Percentiles rank a stretch among this genome's conserved stretches.
phyloP scores from a whole-genome alignment of 1,140 invertebrate species.

The Atta cephalotes region DNA sequence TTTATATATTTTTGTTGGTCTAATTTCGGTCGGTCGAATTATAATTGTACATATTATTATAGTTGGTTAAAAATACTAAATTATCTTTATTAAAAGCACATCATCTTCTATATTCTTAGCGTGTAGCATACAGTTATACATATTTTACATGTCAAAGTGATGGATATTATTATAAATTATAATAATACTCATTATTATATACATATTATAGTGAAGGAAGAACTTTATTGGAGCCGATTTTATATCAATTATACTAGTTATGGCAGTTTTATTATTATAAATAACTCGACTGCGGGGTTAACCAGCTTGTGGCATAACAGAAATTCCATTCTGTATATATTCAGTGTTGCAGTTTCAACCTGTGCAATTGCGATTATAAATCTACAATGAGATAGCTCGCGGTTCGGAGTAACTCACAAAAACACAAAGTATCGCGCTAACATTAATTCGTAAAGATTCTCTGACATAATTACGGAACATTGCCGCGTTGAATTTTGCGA shows the following conservation, averaged over 20 bases:
- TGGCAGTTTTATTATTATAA: conserved; percentile 17
- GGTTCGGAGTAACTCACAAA: conserved; percentile 13
- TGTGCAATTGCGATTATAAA: conserved; percentile 47
- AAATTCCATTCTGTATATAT: conserved; percentile 29
- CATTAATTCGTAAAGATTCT: conserved; percentile 56
- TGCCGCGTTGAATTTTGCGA: conserved; percentile 37
- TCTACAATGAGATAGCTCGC: conserved; percentile 28
- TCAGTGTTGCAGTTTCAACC: conserved; percentile 22
- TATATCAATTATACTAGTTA: conserved; percentile 3
- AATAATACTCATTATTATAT: neutral
- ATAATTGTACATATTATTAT: neutral
- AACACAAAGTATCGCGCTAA: conserved; percentile 24
- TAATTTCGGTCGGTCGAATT: no score
- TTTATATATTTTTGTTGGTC: no score
- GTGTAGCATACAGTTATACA: neutral
- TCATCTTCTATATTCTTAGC: neutral
- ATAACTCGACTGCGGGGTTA: neutral
- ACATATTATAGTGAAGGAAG: neutral
- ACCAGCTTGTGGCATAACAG: neutral
- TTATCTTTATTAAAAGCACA: neutral
- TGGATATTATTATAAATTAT: neutral
- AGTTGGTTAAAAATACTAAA: neutral
- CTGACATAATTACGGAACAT: conserved; percentile 48
- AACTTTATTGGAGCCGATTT: neutral
- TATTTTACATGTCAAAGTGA: neutral